These are phyloP conservation scores for Rhagonycha fulva DNA, from an alignment of 2,888 invertebrate genomes.

Conservation along the genomic window DNA sequence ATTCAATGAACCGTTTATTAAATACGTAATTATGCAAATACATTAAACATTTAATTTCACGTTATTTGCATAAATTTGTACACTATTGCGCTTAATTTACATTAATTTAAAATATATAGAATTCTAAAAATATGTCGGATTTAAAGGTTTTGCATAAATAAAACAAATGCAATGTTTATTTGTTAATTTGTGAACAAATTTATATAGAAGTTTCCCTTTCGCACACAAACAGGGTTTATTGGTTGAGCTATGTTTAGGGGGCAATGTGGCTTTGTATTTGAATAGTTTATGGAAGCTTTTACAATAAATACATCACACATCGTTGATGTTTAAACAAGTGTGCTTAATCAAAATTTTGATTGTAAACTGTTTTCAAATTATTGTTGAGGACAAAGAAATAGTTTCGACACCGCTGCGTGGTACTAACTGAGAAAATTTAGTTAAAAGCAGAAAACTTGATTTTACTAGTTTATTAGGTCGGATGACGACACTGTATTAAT, in stretches of 20 bases:
- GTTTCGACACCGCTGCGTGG: neutral
- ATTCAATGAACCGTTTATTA: neutral
- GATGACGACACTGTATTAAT: no score
- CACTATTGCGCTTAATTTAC: neutral
- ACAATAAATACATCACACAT: constrained; percentile 13
- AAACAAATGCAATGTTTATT: neutral
- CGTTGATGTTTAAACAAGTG: constrained; percentile 2
- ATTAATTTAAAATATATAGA: neutral
- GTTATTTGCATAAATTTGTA: neutral
- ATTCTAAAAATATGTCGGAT: neutral
- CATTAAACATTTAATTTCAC: neutral
- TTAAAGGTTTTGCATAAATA: neutral
- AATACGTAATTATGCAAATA: neutral
- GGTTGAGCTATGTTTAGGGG: constrained; percentile 23
- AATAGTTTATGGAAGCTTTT: constrained; percentile 24
- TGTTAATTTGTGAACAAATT: constrained; percentile 24
- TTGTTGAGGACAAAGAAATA: neutral
- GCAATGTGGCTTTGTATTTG: constrained; percentile 15
- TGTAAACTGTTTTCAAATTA: neutral
- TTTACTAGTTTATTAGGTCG: neutral
- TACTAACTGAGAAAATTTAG: neutral
- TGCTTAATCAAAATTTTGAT: neutral
- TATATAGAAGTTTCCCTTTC: constrained; percentile 27
- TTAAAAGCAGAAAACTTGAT: neutral
- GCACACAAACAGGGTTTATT: constrained; percentile 20